Percentiles rank a stretch among this genome's conserved stretches.
Evolutionary conservation across 2,797 vertebrate genomes (phyloP).

Genomic region (Yasuhikotakia modesta): DNA sequence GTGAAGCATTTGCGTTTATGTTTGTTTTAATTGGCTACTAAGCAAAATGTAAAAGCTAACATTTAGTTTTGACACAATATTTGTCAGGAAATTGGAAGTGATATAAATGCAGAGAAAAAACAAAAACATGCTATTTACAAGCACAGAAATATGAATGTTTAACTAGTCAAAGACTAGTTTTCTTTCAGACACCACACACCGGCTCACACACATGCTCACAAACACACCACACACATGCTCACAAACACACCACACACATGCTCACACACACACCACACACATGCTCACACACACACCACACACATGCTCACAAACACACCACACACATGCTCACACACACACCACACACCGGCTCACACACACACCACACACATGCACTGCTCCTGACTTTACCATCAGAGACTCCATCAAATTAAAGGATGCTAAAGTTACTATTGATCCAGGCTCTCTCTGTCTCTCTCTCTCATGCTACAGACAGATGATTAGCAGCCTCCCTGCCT

Average conservation of each 20-base stretch:
- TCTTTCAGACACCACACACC: too few species aligned
- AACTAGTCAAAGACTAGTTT: not conserved
- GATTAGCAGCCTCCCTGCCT: conserved; percentile 65
- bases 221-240: conserved; percentile 8
- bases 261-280: too few species aligned
- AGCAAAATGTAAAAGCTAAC: not conserved
- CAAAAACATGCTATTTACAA: not conserved
- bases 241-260: conserved; percentile 9
- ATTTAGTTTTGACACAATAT: not conserved
- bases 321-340: conserved; percentile 14
- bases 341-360: conserved; percentile 5
- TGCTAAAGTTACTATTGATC: conserved; percentile 76
- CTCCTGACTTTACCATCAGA: conserved; percentile 67
- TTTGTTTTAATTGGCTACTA: not conserved
- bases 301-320: conserved; percentile 10
- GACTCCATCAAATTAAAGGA: conserved; percentile 77
- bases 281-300: not conserved
- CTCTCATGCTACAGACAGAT: conserved; percentile 55
- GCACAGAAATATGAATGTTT: not conserved
- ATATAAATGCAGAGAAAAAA: not conserved
- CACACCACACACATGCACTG: conserved; percentile 26
- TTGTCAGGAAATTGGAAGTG: not conserved
- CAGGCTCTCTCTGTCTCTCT: conserved; percentile 51
- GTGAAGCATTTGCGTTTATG: not conserved
- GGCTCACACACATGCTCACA: conserved; percentile 1